phyloP scores from a whole-genome alignment of 2,797 vertebrate species.

The Huso huso region DNA sequence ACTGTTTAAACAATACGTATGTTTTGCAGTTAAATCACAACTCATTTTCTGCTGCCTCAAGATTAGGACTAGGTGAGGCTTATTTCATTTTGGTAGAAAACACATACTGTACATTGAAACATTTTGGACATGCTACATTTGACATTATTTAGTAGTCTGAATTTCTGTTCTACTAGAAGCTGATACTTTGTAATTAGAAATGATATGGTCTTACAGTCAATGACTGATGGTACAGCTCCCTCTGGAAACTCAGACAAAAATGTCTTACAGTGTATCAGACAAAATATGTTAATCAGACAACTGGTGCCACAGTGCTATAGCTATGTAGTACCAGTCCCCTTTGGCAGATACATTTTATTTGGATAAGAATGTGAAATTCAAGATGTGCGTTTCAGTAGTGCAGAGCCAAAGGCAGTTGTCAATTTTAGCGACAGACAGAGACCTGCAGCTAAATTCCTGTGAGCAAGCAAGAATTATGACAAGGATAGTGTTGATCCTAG shows the following conservation, averaged over 20 bases:
- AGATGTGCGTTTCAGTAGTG: slow-evolving; percentile 88
- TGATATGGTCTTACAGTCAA: slow-evolving; percentile 2
- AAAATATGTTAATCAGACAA: slow-evolving; percentile 91
- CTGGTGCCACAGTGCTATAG: slow-evolving; percentile 73
- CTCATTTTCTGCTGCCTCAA: too few species aligned
- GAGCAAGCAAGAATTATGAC: slow-evolving; percentile 71
- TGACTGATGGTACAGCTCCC: slow-evolving; percentile 6
- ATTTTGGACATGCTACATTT: background rate
- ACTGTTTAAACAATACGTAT: too few species aligned
- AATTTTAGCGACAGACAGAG: slow-evolving; percentile 79
- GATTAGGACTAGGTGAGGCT: too few species aligned
- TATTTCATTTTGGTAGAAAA: too few species aligned
- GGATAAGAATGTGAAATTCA: slow-evolving; percentile 98
- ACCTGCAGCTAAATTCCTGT: slow-evolving; percentile 70
- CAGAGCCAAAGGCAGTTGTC: slow-evolving; percentile 86
- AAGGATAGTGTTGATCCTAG: slow-evolving; percentile 50
- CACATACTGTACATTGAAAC: background rate
- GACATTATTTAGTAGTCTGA: slow-evolving; percentile 2
- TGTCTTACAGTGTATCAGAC: slow-evolving; percentile 65
- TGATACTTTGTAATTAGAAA: background rate
- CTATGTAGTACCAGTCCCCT: slow-evolving; percentile 76
- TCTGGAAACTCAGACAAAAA: slow-evolving; percentile 12
- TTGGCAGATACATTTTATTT: slow-evolving; percentile 80
- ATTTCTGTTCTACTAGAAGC: background rate
- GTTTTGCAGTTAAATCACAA: too few species aligned